These are phyloP conservation scores for Apodemia zela DNA, from an alignment of 2,888 invertebrate genomes.

Conservation along the genomic window DNA sequence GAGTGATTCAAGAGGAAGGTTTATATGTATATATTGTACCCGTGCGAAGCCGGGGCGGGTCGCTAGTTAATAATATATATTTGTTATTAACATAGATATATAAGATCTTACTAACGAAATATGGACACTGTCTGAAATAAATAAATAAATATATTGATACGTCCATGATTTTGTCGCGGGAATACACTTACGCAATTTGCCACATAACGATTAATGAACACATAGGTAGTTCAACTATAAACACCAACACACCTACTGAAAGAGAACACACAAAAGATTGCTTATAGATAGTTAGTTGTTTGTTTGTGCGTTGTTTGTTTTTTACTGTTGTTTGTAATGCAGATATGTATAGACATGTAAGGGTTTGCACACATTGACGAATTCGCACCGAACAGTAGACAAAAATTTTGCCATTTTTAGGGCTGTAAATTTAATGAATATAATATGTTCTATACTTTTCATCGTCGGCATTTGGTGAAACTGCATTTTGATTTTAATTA, in stretches of 20 bases:
- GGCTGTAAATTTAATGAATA: too few species aligned
- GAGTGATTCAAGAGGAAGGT: too few species aligned
- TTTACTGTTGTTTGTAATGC: slow-evolving; percentile 1
- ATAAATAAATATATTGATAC: too few species aligned
- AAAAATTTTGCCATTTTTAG: neutral
- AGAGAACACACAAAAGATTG: slow-evolving; percentile 6
- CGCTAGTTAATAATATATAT: too few species aligned
- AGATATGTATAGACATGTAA: neutral
- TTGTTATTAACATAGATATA: too few species aligned
- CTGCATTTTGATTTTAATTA: too few species aligned
- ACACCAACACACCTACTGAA: slow-evolving; percentile 1
- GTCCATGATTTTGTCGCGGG: neutral
- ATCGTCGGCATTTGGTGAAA: too few species aligned
- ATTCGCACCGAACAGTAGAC: neutral
- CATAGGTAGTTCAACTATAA: neutral
- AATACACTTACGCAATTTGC: neutral
- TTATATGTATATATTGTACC: too few species aligned
- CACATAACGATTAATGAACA: neutral
- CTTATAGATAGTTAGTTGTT: neutral
- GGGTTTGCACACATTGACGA: neutral
- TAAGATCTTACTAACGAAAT: too few species aligned
- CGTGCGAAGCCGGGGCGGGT: too few species aligned
- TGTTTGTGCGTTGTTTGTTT: slow-evolving; percentile 3
- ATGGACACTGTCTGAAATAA: too few species aligned
- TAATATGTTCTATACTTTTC: too few species aligned